A percentile compares a stretch with the other conserved stretches of the same genome.
phyloP scores from a whole-genome alignment of 2,113 vertebrate species.

The Onychostoma macrolepis region DNA sequence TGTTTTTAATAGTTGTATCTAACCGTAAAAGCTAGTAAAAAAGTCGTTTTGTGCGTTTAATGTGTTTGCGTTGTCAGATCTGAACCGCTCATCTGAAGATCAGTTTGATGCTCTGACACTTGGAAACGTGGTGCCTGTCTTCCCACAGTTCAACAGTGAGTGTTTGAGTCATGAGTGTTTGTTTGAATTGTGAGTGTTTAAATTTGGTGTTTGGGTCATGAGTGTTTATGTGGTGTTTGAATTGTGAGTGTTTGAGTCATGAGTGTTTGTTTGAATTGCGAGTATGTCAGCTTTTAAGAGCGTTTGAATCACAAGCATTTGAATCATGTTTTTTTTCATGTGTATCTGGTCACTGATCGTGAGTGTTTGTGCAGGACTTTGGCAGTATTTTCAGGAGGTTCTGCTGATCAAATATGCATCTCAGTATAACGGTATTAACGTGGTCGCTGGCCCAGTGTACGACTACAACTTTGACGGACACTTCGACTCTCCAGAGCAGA shows the following conservation, averaged over 20 bases:
- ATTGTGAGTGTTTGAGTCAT: too few relatives aligned
- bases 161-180: background rate
- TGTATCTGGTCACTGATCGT: background rate
- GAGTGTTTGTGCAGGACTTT: slow-evolving; percentile 67
- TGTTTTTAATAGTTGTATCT: background rate
- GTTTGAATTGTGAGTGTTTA: too few relatives aligned
- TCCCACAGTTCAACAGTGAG: slow-evolving; percentile 84
- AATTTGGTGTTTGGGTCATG: too few relatives aligned
- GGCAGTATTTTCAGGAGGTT: slow-evolving; percentile 71
- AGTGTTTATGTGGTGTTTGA: too few relatives aligned
- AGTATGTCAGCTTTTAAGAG: too few relatives aligned
- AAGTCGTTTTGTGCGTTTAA: slow-evolving; percentile 4
- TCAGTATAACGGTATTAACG: slow-evolving; percentile 70
- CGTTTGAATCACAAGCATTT: background rate
- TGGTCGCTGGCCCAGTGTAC: slow-evolving; percentile 73
- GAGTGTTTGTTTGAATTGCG: too few relatives aligned
- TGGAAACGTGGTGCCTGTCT: slow-evolving; percentile 91
- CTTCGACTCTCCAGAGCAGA: slow-evolving; percentile 67
- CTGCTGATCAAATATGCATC: slow-evolving; percentile 70
- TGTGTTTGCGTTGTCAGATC: slow-evolving; percentile 70
- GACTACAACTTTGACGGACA: slow-evolving; percentile 75
- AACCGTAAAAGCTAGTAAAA: background rate
- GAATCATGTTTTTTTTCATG: background rate
- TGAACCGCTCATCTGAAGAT: slow-evolving; percentile 67
- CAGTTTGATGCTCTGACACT: slow-evolving; percentile 85